A percentile compares a stretch with the other conserved stretches of the same genome.
These are phyloP conservation scores for Sander lucioperca DNA, from an alignment of 2,113 vertebrate genomes.

Conservation along the genomic window DNA sequence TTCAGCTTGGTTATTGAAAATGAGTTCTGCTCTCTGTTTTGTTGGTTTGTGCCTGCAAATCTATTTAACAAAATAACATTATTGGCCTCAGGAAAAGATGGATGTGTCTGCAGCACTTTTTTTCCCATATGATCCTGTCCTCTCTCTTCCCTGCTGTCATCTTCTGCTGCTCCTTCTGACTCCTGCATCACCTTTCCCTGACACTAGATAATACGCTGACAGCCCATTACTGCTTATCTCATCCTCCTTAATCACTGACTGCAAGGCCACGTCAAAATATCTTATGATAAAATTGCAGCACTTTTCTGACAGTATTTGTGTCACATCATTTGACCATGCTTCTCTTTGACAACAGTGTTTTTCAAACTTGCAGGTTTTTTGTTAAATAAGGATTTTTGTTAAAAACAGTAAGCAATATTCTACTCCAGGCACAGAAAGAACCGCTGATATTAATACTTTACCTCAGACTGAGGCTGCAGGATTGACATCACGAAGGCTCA, in stretches of 20 bases:
- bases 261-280: conserved; percentile 55
- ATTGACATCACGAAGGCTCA: background rate
- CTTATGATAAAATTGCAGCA: conserved; percentile 37
- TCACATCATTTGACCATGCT: conserved; percentile 55
- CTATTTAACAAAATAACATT: conserved; percentile 37
- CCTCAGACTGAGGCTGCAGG: background rate
- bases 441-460: background rate
- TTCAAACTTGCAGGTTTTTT: background rate
- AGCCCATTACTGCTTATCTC: conserved; percentile 72
- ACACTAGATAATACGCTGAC: conserved; percentile 67
- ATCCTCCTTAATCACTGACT: conserved; percentile 62
- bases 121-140: conserved; percentile 27
- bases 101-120: conserved; percentile 50
- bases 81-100: conserved; percentile 32
- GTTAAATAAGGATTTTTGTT: background rate
- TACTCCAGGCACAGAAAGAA: background rate
- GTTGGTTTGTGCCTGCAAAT: conserved; percentile 34
- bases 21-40: conserved; percentile 23
- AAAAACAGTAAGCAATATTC: background rate
- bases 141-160: conserved; percentile 20
- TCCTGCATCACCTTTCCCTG: conserved; percentile 54
- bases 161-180: conserved; percentile 40
- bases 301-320: conserved; percentile 38
- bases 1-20: conserved; percentile 22
- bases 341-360: conserved; percentile 33